phyloP scores from a whole-genome alignment of 2,797 vertebrate species.

The Catharus ustulatus region DNA sequence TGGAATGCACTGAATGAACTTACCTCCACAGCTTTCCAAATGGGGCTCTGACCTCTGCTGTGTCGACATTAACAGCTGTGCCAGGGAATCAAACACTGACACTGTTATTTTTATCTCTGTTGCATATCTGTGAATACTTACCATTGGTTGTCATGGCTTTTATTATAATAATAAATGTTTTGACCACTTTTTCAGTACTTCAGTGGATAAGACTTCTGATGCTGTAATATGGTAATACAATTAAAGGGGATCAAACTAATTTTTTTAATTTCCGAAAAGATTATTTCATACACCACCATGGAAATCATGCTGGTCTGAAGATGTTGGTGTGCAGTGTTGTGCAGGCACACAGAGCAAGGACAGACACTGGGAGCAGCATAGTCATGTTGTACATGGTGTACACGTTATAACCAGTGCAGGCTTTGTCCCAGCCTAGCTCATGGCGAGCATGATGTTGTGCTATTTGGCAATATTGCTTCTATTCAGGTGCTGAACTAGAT shows the following conservation, averaged over 20 bases:
- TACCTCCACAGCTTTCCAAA: background rate
- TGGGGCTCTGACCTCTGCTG: background rate
- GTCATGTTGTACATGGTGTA: accelerated
- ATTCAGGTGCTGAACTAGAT: background rate
- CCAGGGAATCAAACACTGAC: background rate
- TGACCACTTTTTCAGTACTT: background rate
- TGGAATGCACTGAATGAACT: conserved; percentile 23
- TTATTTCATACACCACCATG: accelerated
- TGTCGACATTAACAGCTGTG: background rate
- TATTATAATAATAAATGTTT: background rate
- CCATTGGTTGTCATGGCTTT: background rate
- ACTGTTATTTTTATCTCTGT: background rate
- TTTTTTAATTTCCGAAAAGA: background rate
- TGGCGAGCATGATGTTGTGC: background rate
- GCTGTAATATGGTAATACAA: background rate
- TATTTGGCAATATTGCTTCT: background rate
- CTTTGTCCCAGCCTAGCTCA: background rate
- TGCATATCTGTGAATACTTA: background rate
- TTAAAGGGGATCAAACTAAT: background rate
- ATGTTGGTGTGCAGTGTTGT: background rate
- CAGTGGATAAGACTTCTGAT: background rate
- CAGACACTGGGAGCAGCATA: background rate
- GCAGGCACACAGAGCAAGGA: background rate
- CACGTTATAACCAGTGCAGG: background rate
- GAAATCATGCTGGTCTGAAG: background rate